A percentile compares a stretch with the other conserved stretches of the same genome.
Conservation (phyloP, 2,888 invertebrate species). For the Pristionchus arcanus region DNA sequence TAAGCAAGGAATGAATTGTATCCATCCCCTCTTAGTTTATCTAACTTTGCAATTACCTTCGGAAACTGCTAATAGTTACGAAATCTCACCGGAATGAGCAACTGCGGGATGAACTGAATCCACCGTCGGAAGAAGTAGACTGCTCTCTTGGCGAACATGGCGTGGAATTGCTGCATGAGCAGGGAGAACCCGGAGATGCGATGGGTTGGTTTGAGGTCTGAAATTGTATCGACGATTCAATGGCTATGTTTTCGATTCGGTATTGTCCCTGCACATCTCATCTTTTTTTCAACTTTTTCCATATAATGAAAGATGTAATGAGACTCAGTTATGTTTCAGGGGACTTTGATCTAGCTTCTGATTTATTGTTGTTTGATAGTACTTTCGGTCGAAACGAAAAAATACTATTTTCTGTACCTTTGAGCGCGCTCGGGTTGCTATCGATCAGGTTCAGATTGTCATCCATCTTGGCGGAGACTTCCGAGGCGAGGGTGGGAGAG, state of each 20-base stretch:
- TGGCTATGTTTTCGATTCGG: too few relatives aligned
- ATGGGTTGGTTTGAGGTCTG: conserved; percentile 6
- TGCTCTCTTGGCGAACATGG: conserved; percentile 72
- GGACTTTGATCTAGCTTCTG: too few relatives aligned
- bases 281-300: too few relatives aligned
- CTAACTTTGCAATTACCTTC: too few relatives aligned
- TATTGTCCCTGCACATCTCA: too few relatives aligned
- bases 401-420: neutral
- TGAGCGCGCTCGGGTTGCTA: neutral
- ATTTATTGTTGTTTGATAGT: neutral
- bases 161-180: conserved; percentile 57
- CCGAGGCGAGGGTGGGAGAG: conserved; percentile 26
- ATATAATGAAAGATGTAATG: too few relatives aligned
- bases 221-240: too few relatives aligned
- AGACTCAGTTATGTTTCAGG: neutral
- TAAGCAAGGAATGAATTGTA: too few relatives aligned
- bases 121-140: conserved; percentile 73
- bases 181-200: conserved; percentile 63
- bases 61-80: neutral
- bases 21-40: too few relatives aligned
- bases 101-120: conserved; percentile 73
- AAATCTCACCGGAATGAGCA: conserved; percentile 67
- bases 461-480: neutral
- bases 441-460: conserved; percentile 27
- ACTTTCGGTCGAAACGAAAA: neutral